Evolutionary conservation across 2,113 vertebrate species (phyloP), one percentile per base, ranked within the genome.

Genomic region (Brienomyrus longianalis): DNA sequence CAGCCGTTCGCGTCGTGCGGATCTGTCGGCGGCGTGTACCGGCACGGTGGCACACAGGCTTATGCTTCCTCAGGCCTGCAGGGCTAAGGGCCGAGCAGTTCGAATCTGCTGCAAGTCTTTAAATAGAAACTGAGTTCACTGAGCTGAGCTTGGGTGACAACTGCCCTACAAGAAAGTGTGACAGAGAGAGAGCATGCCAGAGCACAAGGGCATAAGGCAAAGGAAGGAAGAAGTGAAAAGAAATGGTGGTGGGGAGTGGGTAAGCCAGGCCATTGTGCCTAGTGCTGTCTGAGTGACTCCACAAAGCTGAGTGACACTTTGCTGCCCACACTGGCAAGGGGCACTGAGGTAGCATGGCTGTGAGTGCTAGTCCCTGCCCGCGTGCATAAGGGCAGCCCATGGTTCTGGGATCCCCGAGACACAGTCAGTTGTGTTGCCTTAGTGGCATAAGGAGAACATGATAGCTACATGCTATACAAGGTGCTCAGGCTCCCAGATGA

Each of bases 61-160:
- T 83, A 35, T 48, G 77, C 39, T 23, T 83, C 35, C 19, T 43
- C 43, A 45, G 0, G 21, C 6, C 35, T 45, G 52, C 80, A 51
- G 43, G 27, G 9, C 54, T 52, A 52, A 84, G 88, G 35, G 87
- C 89, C 15, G 80, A 89, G 86, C 90, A 85, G 23, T 86, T 92
- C 50, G 51, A 92, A 91, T n/a, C 88, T 86, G 93, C 47, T 83
- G 89, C 89, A 90, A 15, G 89, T 47, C 94, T 95, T 94, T 95
- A 95, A 94, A 94, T 95, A 96, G 95, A 94, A 88, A 62, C 74
- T 91, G 93, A 94, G 93, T 94, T 94, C 93, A 94, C 89, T 48
- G 50, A 90, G 88, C 92, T 31, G 89, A 94, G 95, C 93, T 94
- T 93, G 93, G 93, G 94, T 95, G 95, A 95, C 94, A 95, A 94